Percentiles rank a stretch among this genome's conserved stretches.
Conservation (phyloP, 2,113 vertebrate species). For the Mus spicilegus region DNA sequence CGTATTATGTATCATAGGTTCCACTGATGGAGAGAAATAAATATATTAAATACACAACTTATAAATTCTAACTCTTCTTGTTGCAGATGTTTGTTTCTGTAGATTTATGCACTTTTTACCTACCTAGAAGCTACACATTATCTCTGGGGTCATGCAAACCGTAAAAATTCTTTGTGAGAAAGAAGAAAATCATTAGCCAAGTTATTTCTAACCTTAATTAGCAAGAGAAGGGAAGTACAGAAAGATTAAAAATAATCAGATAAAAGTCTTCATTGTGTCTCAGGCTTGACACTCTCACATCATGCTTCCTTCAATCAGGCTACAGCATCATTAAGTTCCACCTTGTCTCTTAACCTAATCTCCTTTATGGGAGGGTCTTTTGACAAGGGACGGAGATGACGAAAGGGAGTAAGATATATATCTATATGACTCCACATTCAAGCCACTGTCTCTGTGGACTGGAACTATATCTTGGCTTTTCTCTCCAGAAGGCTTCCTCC, state of each 20-base stretch:
- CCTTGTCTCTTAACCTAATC: neutral
- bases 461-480: neutral
- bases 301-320: neutral
- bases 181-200: neutral
- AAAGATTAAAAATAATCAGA: neutral
- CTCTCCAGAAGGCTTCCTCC: neutral
- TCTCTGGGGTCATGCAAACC: neutral
- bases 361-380: neutral
- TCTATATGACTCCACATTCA: accelerated
- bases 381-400: neutral
- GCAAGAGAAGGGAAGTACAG: neutral
- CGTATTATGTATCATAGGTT: neutral
- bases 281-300: neutral
- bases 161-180: neutral
- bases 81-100: neutral
- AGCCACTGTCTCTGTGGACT: neutral
- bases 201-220: neutral
- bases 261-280: neutral
- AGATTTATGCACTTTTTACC: neutral
- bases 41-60: neutral
- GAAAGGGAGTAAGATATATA: neutral
- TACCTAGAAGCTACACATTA: neutral
- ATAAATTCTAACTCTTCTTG: neutral
- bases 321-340: neutral
- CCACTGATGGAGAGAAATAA: neutral